Conservation (phyloP, 92 coral and sea anemone species). For the Epizoanthus ramosus region DNA sequence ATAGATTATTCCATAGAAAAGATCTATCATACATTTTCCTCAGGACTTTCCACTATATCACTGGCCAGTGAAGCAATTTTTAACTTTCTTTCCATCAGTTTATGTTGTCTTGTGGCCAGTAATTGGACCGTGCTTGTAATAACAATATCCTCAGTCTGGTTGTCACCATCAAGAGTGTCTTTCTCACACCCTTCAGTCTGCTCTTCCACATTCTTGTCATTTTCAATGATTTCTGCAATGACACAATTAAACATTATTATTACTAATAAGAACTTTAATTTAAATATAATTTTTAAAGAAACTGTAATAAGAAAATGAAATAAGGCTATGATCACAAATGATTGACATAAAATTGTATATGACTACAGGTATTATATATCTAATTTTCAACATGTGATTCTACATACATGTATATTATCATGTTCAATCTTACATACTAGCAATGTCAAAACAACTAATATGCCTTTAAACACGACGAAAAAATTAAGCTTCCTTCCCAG, state of each 20-base stretch:
- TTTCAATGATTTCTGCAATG: neutral
- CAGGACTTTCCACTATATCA: conserved; percentile 30
- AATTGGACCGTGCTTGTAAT: conserved; percentile 20
- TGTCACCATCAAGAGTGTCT: neutral
- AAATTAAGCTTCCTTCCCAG: too few species aligned
- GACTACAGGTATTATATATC: too few species aligned
- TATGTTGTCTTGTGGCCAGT: conserved; percentile 31
- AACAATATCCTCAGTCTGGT: neutral
- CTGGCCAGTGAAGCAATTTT: conserved; percentile 32
- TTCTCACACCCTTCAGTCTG: neutral
- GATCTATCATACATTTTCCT: conserved; percentile 19
- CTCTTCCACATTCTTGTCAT: neutral
- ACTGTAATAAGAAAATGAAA: too few species aligned
- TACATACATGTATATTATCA: too few species aligned
- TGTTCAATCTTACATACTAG: too few species aligned
- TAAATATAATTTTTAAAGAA: too few species aligned
- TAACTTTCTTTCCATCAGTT: conserved; percentile 30
- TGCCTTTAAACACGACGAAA: too few species aligned
- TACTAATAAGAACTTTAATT: neutral
- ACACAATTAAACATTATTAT: neutral
- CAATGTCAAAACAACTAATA: too few species aligned
- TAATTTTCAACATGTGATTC: too few species aligned
- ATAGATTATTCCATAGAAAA: neutral
- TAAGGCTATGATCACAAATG: too few species aligned
- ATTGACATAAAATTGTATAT: too few species aligned